Percentiles rank a stretch among this genome's conserved stretches.
phyloP scores from a whole-genome alignment of 2,797 vertebrate genomes.

The Bradypodion ventrale region DNA sequence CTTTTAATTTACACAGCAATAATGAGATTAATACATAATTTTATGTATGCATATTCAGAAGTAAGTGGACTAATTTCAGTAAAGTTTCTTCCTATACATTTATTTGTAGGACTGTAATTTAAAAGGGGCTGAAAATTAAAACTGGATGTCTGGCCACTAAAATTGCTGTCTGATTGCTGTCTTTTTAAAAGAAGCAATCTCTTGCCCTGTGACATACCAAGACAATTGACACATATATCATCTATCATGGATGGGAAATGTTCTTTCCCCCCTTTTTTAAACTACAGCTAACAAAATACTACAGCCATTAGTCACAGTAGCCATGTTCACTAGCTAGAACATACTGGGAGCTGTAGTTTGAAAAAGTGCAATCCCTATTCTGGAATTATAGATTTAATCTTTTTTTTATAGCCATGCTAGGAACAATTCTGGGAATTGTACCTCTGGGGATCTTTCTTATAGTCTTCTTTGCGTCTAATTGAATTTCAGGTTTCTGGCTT shows the following conservation, averaged over 20 bases:
- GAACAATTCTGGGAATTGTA: background rate
- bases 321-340: background rate
- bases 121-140: conserved; percentile 78
- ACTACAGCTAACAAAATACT: too few relatives aligned
- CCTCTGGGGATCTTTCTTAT: background rate
- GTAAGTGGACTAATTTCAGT: background rate
- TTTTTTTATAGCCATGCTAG: background rate
- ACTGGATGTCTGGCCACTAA: conserved; percentile 82
- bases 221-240: conserved; percentile 68
- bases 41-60: background rate
- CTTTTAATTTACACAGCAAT: conserved; percentile 72
- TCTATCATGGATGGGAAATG: too few relatives aligned
- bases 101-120: background rate
- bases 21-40: conserved; percentile 46
- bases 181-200: conserved; percentile 49
- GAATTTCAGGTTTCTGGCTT: background rate
- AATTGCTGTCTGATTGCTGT: background rate
- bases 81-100: background rate
- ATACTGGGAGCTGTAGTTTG: background rate
- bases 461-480: background rate
- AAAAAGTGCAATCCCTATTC: background rate
- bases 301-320: too few relatives aligned
- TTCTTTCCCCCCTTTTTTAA: too few relatives aligned
- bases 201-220: conserved; percentile 66
- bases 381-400: background rate